These are phyloP conservation scores for Varroa destructor DNA, from an alignment of 1,140 invertebrate genomes.

Conservation along the genomic window DNA sequence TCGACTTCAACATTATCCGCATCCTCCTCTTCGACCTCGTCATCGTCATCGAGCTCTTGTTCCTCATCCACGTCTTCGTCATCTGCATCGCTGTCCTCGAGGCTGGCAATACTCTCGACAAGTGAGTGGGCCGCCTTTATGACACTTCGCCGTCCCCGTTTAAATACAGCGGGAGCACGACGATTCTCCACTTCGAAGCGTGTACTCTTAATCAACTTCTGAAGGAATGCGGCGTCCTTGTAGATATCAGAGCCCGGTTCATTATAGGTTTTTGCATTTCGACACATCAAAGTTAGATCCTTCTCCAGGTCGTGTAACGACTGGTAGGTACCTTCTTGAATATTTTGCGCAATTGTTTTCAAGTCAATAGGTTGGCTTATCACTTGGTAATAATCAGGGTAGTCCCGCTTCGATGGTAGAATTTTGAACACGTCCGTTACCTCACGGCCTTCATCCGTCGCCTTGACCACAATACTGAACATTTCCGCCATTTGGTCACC, in stretches of 20 bases:
- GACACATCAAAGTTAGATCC: slow-evolving; percentile 77
- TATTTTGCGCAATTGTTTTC: slow-evolving; percentile 76
- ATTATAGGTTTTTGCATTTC: slow-evolving; percentile 90
- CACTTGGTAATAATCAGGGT: slow-evolving; percentile 92
- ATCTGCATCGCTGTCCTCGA: slow-evolving; percentile 22
- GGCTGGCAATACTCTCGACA: slow-evolving; percentile 1
- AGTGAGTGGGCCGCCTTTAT: not conserved
- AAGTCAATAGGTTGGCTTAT: slow-evolving; percentile 92
- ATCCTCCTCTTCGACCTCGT: slow-evolving; percentile 6
- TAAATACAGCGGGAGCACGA: not conserved
- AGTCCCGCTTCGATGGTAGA: slow-evolving; percentile 39
- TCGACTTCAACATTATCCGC: not conserved
- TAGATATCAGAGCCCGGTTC: slow-evolving; percentile 92
- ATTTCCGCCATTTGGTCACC: slow-evolving; percentile 6
- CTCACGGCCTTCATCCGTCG: slow-evolving; percentile 3
- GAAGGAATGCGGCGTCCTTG: slow-evolving; percentile 45
- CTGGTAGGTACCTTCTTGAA: slow-evolving; percentile 61
- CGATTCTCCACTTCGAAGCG: slow-evolving; percentile 28
- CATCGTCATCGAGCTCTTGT: not conserved
- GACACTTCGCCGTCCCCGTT: slow-evolving; percentile 16
- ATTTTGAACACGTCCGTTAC: slow-evolving; percentile 23
- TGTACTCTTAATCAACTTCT: slow-evolving; percentile 26
- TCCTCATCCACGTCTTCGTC: slow-evolving; percentile 7
- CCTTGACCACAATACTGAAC: slow-evolving; percentile 15
- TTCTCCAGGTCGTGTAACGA: slow-evolving; percentile 68